Conservation (phyloP, 30 jellyfish, hydroid and myxozoan genomes). For the Aurelia aurita complex sp. Pacific region DNA sequence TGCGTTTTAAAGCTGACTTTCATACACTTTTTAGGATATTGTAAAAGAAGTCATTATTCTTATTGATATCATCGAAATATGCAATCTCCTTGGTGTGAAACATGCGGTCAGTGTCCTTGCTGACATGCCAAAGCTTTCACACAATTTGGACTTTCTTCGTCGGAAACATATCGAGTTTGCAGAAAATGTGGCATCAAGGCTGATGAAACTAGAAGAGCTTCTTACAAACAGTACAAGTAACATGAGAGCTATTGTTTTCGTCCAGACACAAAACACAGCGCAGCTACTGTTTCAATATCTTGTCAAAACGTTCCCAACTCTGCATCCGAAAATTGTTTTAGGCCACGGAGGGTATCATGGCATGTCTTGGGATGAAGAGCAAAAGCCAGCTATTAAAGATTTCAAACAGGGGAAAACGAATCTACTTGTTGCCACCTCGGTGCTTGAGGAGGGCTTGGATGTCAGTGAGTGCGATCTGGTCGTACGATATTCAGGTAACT, state of each 20-base stretch:
- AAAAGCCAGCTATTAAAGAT: slow-evolving; percentile 46
- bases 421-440: slow-evolving; percentile 78
- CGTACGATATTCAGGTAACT: slow-evolving; percentile 62
- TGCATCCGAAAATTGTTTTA: slow-evolving; percentile 53
- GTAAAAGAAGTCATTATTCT: slow-evolving; percentile 18
- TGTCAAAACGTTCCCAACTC: slow-evolving; percentile 24
- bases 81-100: slow-evolving; percentile 71
- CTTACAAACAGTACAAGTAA: slow-evolving; percentile 19
- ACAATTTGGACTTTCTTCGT: no score
- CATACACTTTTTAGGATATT: not conserved
- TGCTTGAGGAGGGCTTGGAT: slow-evolving; percentile 90
- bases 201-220: slow-evolving; percentile 24
- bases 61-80: slow-evolving; percentile 60
- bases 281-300: slow-evolving; percentile 20
- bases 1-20: no score
- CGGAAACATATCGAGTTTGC: not conserved
- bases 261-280: slow-evolving; percentile 54
- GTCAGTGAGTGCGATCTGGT: slow-evolving; percentile 81
- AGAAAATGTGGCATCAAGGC: slow-evolving; percentile 18
- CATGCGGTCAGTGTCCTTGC: slow-evolving; percentile 29
- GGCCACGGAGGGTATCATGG: slow-evolving; percentile 91
- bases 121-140: not conserved
- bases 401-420: slow-evolving; percentile 62
- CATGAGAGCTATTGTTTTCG: slow-evolving; percentile 61
- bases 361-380: slow-evolving; percentile 87